These are phyloP conservation scores for Mesochorus sp. DNA, from an alignment of 2,888 invertebrate genomes.

Conservation along the genomic window DNA sequence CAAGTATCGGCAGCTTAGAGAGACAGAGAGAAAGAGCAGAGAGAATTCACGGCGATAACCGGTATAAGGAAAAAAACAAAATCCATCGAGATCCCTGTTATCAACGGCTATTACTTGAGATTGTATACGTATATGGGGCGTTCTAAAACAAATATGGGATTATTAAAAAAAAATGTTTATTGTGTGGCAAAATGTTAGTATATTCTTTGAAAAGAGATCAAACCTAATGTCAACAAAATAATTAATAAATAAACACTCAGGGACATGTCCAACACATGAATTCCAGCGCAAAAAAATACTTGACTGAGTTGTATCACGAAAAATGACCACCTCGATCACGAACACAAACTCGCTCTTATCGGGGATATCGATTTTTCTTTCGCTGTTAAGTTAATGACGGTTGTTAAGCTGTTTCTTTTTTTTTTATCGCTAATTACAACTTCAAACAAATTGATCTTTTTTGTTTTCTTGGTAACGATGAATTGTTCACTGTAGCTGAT, in stretches of 20 bases:
- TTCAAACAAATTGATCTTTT: neutral
- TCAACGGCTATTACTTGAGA: neutral
- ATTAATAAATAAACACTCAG: no score
- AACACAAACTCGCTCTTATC: conserved; percentile 19
- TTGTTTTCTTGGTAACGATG: neutral
- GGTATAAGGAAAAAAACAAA: neutral
- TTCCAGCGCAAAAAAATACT: neutral
- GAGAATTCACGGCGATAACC: neutral
- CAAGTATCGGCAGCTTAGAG: neutral
- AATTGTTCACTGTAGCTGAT: neutral
- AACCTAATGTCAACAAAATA: no score
- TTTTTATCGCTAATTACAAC: neutral
- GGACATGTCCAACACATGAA: neutral
- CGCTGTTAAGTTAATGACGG: neutral
- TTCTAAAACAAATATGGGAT: neutral
- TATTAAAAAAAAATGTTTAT: no score
- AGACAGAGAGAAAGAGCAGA: neutral
- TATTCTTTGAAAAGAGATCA: no score
- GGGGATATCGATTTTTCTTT: neutral
- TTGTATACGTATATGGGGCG: conserved; percentile 2
- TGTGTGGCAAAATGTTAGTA: no score
- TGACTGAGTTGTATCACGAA: conserved; percentile 10
- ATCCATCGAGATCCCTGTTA: conserved; percentile 4
- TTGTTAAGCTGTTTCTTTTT: neutral
- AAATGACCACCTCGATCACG: neutral